Percentiles rank a stretch among this genome's conserved stretches.
Conservation (phyloP, 1,140 invertebrate genomes). For the Acromyrmex echinatior region DNA sequence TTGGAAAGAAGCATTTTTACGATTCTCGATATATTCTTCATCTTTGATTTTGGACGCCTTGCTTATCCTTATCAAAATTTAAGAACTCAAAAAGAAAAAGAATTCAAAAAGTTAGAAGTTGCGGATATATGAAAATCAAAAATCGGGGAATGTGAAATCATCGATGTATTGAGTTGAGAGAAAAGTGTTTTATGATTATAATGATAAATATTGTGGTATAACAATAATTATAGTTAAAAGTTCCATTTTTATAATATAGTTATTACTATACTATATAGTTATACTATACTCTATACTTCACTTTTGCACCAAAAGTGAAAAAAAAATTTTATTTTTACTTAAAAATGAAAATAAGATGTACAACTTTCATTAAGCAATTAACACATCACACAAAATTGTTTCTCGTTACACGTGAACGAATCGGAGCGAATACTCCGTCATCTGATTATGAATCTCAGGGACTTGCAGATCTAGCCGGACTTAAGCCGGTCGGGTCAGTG, state of each 20-base stretch:
- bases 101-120: too few relatives aligned
- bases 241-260: too few relatives aligned
- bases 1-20: conserved; percentile 10
- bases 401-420: neutral
- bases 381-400: neutral
- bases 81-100: neutral
- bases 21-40: neutral
- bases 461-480: conserved; percentile 54
- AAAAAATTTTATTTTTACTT: too few relatives aligned
- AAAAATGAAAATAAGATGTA: too few relatives aligned
- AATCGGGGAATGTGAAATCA: neutral
- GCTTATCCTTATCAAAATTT: neutral
- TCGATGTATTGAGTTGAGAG: too few relatives aligned
- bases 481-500: conserved; percentile 74
- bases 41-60: too few relatives aligned
- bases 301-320: too few relatives aligned
- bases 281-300: too few relatives aligned
- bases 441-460: neutral
- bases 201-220: too few relatives aligned
- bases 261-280: too few relatives aligned
- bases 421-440: neutral
- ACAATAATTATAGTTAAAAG: too few relatives aligned
- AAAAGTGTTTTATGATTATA: too few relatives aligned
- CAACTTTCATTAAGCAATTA: neutral
- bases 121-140: neutral